Evolutionary conservation across 2,888 invertebrate species (phyloP).

Genomic region (Patella pellucida): DNA sequence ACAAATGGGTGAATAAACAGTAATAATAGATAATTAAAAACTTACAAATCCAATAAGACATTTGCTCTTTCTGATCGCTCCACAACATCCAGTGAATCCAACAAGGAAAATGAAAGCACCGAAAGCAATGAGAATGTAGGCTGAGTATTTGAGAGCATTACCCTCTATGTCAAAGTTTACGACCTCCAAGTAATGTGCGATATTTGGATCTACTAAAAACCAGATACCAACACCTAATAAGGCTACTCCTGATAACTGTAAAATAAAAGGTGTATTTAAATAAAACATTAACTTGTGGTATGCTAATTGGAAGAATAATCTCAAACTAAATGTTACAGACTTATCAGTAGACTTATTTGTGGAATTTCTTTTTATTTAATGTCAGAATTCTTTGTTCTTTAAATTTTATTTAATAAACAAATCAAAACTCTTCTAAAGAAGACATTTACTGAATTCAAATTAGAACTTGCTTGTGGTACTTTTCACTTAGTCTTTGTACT

Average conservation of each 20-base stretch:
- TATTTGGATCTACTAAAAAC: slow-evolving; percentile 74
- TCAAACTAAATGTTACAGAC: too few species aligned
- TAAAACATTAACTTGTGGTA: neutral
- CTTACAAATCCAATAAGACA: slow-evolving; percentile 73
- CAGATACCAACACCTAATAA: slow-evolving; percentile 75
- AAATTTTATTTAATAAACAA: too few species aligned
- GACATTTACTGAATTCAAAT: too few species aligned
- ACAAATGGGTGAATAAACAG: too few species aligned
- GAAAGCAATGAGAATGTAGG: slow-evolving; percentile 74
- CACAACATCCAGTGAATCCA: slow-evolving; percentile 77
- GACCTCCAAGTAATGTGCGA: slow-evolving; percentile 73
- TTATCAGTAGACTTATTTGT: too few species aligned
- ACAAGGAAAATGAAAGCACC: slow-evolving; percentile 74
- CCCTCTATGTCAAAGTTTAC: slow-evolving; percentile 71
- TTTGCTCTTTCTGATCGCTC: slow-evolving; percentile 74
- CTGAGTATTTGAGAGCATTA: slow-evolving; percentile 69
- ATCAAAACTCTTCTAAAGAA: too few species aligned
- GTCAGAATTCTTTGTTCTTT: too few species aligned
- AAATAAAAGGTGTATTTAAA: slow-evolving; percentile 27
- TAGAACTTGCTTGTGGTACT: too few species aligned
- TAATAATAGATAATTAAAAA: slow-evolving; percentile 8
- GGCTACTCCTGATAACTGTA: slow-evolving; percentile 75
- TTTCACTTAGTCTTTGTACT: too few species aligned
- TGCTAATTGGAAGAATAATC: neutral
- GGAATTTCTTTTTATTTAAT: too few species aligned